These are phyloP conservation scores for Altica lythri DNA, from an alignment of 2,888 invertebrate species.

Conservation along the genomic window DNA sequence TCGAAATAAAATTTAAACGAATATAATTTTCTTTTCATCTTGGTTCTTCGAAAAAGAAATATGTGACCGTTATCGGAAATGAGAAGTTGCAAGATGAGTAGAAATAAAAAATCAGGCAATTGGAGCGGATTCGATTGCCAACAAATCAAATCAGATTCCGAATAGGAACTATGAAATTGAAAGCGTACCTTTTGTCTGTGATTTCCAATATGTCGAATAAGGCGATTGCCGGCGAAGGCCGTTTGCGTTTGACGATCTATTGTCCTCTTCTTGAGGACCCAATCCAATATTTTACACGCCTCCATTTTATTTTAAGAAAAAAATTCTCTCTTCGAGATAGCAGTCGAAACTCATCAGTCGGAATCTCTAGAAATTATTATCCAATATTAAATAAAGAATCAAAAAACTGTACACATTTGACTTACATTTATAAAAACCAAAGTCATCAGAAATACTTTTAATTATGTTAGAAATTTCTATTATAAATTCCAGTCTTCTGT, in stretches of 20 bases:
- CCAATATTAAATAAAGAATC: too few species aligned
- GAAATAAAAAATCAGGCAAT: constrained; percentile 44
- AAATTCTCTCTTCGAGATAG: constrained; percentile 3
- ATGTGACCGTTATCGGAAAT: constrained; percentile 28
- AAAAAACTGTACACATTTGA: too few species aligned
- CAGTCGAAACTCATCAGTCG: background rate
- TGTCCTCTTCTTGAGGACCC: constrained; percentile 44
- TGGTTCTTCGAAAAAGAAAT: constrained; percentile 22
- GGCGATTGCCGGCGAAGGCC: constrained; percentile 45
- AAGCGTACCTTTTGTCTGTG: constrained; percentile 50
- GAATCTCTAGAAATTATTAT: background rate
- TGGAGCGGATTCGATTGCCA: constrained; percentile 49
- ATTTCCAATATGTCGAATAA: constrained; percentile 49
- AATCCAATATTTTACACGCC: constrained; percentile 47
- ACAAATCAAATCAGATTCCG: constrained; percentile 50
- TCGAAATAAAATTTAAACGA: constrained; percentile 10
- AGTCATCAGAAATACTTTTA: too few species aligned
- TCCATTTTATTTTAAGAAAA: constrained; percentile 40
- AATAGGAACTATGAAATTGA: constrained; percentile 47
- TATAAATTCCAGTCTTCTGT: too few species aligned
- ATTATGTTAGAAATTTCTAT: too few species aligned
- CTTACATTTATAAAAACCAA: too few species aligned
- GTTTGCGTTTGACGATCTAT: constrained; percentile 46
- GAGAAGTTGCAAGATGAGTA: constrained; percentile 29
- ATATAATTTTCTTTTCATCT: constrained; percentile 20